phyloP scores from a whole-genome alignment of 2,113 vertebrate species.

The Lampris megalopsis region DNA sequence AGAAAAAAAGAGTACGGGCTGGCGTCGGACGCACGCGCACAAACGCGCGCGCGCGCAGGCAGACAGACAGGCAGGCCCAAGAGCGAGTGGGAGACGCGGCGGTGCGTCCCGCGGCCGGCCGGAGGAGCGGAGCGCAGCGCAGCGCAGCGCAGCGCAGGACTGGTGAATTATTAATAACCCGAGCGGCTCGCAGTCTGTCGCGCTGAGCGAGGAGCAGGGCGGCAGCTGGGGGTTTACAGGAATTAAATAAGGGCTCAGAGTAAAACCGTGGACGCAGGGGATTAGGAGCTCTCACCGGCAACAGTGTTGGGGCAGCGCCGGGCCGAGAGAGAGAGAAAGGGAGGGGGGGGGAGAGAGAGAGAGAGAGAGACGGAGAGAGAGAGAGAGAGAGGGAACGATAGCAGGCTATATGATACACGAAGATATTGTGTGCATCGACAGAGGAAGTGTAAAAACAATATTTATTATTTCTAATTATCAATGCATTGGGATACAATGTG shows the following conservation, averaged over 20 bases:
- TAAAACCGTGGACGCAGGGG: slow-evolving; percentile 82
- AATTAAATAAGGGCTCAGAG: slow-evolving; percentile 86
- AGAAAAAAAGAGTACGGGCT: slow-evolving; percentile 9
- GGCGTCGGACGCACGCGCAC: no score
- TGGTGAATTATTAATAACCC: slow-evolving; percentile 87
- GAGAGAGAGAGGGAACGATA: slow-evolving; percentile 23
- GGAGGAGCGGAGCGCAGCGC: slow-evolving; percentile 69
- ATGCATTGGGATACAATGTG: no score
- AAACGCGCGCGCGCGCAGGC: no score
- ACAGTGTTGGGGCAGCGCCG: slow-evolving; percentile 72
- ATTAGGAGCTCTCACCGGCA: slow-evolving; percentile 83
- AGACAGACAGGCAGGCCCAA: no score
- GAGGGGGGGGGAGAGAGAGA: slow-evolving; percentile 37
- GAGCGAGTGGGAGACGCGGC: slow-evolving; percentile 42
- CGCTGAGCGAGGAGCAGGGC: slow-evolving; percentile 80
- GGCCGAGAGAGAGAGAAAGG: slow-evolving; percentile 55
- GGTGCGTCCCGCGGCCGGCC: slow-evolving; percentile 68
- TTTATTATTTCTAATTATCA: no score
- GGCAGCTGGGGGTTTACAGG: slow-evolving; percentile 86
- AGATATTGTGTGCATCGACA: slow-evolving; percentile 16
- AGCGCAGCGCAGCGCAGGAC: slow-evolving; percentile 69
- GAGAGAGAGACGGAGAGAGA: slow-evolving; percentile 1
- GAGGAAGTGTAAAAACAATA: background rate
- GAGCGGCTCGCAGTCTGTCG: slow-evolving; percentile 83
- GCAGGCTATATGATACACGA: slow-evolving; percentile 35